phyloP scores from a whole-genome alignment of 2,797 vertebrate genomes.

The Sebastes minor region DNA sequence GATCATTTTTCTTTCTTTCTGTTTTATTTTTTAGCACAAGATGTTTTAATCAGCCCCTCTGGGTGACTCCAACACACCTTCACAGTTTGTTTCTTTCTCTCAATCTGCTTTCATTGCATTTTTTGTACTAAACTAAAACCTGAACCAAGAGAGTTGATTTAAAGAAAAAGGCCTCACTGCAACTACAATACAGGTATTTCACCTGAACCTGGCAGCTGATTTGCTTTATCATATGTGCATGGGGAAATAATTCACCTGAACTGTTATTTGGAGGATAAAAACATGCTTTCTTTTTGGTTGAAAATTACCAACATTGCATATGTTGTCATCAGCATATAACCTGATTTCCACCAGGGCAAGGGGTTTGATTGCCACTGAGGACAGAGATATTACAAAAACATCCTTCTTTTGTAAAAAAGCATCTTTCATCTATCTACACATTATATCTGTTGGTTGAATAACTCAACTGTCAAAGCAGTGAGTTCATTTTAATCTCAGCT shows the following conservation, averaged over 20 bases:
- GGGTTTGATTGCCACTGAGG: not conserved
- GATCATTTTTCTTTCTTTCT: not conserved
- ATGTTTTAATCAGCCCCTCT: not conserved
- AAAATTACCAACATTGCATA: not conserved
- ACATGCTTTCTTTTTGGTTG: not conserved
- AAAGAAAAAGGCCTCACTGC: not conserved
- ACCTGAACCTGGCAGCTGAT: not conserved
- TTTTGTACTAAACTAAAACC: not conserved
- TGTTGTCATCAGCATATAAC: not conserved
- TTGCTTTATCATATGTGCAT: not conserved
- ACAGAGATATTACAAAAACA: not conserved
- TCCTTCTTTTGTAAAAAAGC: not conserved
- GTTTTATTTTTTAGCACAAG: not conserved
- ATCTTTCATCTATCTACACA: not conserved
- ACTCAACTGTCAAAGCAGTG: not conserved
- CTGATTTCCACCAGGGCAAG: not conserved
- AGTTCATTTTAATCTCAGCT: slow-evolving; percentile 40
- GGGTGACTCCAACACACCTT: not conserved
- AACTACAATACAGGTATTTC: not conserved
- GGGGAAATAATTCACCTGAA: not conserved
- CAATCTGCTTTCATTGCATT: not conserved
- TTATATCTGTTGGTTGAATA: not conserved
- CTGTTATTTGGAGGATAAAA: not conserved
- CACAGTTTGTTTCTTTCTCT: not conserved
- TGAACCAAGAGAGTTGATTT: not conserved